Evolutionary conservation across 2,888 invertebrate genomes (phyloP).

Genomic region (Athalia circularis): DNA sequence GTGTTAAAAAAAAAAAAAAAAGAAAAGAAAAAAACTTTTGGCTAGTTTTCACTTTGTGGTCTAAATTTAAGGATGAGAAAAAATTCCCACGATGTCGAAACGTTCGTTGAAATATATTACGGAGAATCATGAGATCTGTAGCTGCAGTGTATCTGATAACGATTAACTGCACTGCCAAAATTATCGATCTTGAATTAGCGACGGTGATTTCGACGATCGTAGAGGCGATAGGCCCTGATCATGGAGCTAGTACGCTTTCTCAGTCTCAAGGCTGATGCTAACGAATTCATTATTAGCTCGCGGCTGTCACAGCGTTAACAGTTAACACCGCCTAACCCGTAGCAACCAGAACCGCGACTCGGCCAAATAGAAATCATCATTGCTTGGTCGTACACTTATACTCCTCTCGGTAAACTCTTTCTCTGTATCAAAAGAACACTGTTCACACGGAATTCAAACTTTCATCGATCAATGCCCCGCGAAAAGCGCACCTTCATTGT

Average conservation of each 20-base stretch:
- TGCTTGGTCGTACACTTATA: conserved; percentile 14
- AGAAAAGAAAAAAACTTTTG: background rate
- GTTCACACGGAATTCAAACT: conserved; percentile 19
- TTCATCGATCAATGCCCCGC: conserved; percentile 23
- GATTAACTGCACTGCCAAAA: too few species aligned
- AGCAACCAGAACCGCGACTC: conserved; percentile 17
- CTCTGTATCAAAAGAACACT: background rate
- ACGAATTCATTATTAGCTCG: conserved; percentile 47
- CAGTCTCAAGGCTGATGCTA: conserved; percentile 50
- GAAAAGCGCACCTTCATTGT: background rate
- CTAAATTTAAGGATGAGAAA: background rate
- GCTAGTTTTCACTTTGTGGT: background rate
- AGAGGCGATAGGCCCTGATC: background rate
- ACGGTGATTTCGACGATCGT: background rate
- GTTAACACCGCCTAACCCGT: conserved; percentile 36
- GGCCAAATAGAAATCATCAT: conserved; percentile 43
- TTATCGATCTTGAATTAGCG: background rate
- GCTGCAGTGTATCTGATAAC: too few species aligned
- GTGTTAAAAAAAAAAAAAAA: too few species aligned
- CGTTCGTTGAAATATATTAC: too few species aligned
- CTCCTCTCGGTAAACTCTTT: conserved; percentile 11
- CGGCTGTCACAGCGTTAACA: conserved; percentile 42
- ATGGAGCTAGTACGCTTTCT: conserved; percentile 48
- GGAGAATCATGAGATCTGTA: too few species aligned
- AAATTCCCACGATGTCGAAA: too few species aligned